phyloP scores from a whole-genome alignment of 2,113 vertebrate genomes.

The Lycaon pictus region DNA sequence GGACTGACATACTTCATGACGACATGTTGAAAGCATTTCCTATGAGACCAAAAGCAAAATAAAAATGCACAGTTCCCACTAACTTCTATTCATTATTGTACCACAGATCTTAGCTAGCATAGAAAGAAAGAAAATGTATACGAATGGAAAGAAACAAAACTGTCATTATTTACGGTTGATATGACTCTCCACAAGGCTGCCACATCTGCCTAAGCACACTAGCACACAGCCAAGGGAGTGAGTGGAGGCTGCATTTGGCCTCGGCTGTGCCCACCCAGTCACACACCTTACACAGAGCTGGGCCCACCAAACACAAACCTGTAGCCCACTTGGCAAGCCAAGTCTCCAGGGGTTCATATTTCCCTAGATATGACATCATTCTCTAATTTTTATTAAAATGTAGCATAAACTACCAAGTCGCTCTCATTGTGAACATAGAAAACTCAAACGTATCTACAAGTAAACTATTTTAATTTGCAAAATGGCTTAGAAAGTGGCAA shows the following conservation, averaged over 20 bases:
- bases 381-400: not conserved
- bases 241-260: no score
- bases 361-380: not conserved
- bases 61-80: not conserved
- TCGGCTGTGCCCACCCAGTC: not conserved
- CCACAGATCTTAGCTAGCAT: not conserved
- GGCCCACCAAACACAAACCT: not conserved
- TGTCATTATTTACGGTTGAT: not conserved
- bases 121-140: not conserved
- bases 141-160: conserved; percentile 13
- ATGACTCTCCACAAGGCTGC: not conserved
- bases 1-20: not conserved
- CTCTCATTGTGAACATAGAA: not conserved
- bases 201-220: not conserved
- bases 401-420: not conserved
- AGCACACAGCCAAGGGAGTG: not conserved
- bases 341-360: not conserved
- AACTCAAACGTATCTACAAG: not conserved
- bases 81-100: conserved; percentile 45
- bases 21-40: conserved; percentile 43
- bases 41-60: conserved; percentile 52
- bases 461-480: not conserved
- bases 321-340: not conserved
- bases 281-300: not conserved
- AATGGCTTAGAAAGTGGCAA: not conserved